Evolutionary conservation across 2,797 vertebrate species (phyloP).

Genomic region (Pelobates cultripes): DNA sequence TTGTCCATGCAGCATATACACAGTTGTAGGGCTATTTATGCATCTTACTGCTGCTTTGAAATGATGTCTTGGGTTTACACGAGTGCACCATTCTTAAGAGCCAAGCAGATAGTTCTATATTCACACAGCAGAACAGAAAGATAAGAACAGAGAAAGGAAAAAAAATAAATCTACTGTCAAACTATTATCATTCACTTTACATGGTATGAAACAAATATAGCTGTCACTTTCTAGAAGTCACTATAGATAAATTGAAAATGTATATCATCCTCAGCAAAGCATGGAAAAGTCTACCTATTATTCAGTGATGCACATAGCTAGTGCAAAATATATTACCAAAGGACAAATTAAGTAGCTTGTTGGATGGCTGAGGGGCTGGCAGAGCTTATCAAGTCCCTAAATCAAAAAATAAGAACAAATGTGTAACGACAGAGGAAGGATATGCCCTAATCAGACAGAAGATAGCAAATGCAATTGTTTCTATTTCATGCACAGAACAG

Average conservation of each 20-base stretch:
- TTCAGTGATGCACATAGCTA: conserved; percentile 57
- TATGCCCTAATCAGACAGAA: conserved; percentile 41
- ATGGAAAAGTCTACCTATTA: conserved; percentile 55
- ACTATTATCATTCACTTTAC: conserved; percentile 69
- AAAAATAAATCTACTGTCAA: conserved; percentile 67
- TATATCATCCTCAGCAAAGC: conserved; percentile 62
- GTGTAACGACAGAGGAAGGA: conserved; percentile 43
- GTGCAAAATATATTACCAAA: conserved; percentile 61
- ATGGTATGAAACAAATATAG: conserved; percentile 66
- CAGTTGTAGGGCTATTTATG: conserved; percentile 25
- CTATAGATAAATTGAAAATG: conserved; percentile 70
- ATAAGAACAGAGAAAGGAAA: conserved; percentile 62
- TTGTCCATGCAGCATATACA: conserved; percentile 4
- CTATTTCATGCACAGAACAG: conserved; percentile 34
- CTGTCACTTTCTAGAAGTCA: conserved; percentile 65
- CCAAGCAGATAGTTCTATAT: conserved; percentile 58
- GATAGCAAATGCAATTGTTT: conserved; percentile 46
- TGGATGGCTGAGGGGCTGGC: conserved; percentile 37
- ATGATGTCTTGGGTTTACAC: conserved; percentile 49
- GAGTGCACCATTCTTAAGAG: conserved; percentile 56
- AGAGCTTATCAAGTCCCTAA: conserved; percentile 51
- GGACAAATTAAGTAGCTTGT: conserved; percentile 54
- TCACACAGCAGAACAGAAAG: conserved; percentile 60
- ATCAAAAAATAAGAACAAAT: conserved; percentile 48
- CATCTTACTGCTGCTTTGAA: conserved; percentile 36